phyloP scores from a whole-genome alignment of 2,113 vertebrate species.

The Myrmecobius fasciatus region DNA sequence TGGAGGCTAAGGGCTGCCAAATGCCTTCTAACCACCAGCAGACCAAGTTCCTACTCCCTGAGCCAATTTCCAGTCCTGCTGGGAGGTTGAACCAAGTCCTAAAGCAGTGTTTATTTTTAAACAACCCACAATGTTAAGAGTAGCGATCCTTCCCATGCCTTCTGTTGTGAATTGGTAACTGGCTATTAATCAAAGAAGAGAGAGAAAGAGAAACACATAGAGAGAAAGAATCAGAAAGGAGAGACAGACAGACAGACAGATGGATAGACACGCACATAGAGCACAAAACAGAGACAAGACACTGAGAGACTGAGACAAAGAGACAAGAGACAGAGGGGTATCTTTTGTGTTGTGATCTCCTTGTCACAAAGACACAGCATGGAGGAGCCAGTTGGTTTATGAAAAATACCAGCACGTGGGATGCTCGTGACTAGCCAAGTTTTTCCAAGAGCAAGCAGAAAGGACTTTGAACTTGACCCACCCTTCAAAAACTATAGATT shows the following conservation, averaged over 20 bases:
- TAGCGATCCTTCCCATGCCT: not conserved
- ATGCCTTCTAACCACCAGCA: slow-evolving; percentile 29
- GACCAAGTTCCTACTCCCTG: not conserved
- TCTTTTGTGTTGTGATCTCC: not conserved
- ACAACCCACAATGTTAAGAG: not conserved
- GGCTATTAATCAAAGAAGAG: not conserved
- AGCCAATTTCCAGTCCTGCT: not conserved
- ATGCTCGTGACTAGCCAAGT: not conserved
- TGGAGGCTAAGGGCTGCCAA: not conserved
- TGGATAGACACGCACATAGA: too few species aligned
- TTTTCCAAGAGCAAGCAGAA: slow-evolving; percentile 68
- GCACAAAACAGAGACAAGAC: not conserved
- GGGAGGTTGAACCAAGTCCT: not conserved
- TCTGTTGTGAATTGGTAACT: not conserved
- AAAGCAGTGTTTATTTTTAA: slow-evolving; percentile 1
- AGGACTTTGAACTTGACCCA: slow-evolving; percentile 56
- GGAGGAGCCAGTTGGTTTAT: not conserved
- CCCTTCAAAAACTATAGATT: slow-evolving; percentile 57
- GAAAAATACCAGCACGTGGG: not conserved
- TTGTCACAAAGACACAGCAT: not conserved
- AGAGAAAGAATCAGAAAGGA: not conserved
- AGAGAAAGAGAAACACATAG: slow-evolving; percentile 12
- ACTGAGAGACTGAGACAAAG: not conserved
- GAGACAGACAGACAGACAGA: not conserved
- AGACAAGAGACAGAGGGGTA: not conserved